Evolutionary conservation across 2,113 vertebrate genomes (phyloP), one percentile per base, ranked within the genome.

Genomic region (Pseudorasbora parva): DNA sequence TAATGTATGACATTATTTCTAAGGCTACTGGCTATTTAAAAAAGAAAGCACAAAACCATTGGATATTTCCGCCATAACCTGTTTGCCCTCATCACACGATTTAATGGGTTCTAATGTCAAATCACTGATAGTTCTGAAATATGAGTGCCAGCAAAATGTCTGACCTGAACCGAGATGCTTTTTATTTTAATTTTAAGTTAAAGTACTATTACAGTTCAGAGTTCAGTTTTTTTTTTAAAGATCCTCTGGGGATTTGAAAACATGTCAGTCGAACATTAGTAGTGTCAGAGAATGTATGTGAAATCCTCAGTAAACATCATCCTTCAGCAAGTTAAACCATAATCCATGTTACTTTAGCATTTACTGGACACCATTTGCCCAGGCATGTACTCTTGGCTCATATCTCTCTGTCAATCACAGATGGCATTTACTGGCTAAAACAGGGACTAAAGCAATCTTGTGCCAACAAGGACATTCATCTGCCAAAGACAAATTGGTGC

Each of bases 401-500:
- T 51, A 82, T 57, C 81, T 79, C 51, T 71, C 81, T 82, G 72
- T 83, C 86, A 85, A 82, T 85, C 86, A 83, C 83, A 87, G 86
- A 85, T 85, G 86, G 83, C 83, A 87, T 82, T 87, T 82, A 82
- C 83, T 79, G 83, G 86, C 86, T 85, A 76, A 79, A 73, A 85
- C 47, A 69, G 69, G 77, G 68, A 78, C 81, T 33, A 15, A 60
- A 21, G 73, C n/a, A 30, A 71, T 59, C 59, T 77, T 9, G 68
- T 80, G 86, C 86, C 86, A 87, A 78, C 79, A 78, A 84, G 33
- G n/a, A 56, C 43, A 66, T 77, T 68, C 33, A 60, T 78, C 47
- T 84, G 82, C 82, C 82, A 84, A 45, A 75, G 81, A 75, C 83
- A 79, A 79, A 64, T 82, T 85, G 81, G 68, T 66, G 54, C 76